phyloP scores from a whole-genome alignment of 2,113 vertebrate species.

The Siphamia tubifer region DNA sequence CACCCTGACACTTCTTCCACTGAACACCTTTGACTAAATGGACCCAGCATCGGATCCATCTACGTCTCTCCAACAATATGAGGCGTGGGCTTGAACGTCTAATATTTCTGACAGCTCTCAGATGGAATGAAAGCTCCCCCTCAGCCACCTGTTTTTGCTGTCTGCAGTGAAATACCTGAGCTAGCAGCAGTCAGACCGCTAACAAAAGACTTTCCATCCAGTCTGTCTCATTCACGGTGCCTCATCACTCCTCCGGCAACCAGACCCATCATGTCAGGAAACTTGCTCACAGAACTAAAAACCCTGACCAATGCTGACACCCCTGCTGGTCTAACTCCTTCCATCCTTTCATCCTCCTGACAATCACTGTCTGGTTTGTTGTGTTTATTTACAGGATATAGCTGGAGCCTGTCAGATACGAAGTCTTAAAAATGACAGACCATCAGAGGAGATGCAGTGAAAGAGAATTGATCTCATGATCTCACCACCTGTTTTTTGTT shows the following conservation, averaged over 20 bases:
- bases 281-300: constrained; percentile 1
- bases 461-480: too few relatives aligned
- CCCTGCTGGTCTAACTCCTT: too few relatives aligned
- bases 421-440: too few relatives aligned
- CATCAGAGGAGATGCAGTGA: too few relatives aligned
- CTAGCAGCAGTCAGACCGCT: constrained; percentile 9
- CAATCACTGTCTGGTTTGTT: neutral
- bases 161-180: constrained; percentile 23
- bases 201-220: constrained; percentile 29
- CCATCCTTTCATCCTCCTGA: neutral
- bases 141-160: constrained; percentile 45
- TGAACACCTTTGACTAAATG: constrained; percentile 6
- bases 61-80: neutral
- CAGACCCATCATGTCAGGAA: constrained; percentile 28
- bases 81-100: constrained; percentile 9
- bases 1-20: neutral
- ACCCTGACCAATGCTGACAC: neutral
- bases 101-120: constrained; percentile 55
- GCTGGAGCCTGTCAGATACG: too few relatives aligned
- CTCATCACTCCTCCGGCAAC: constrained; percentile 9
- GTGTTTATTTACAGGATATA: neutral
- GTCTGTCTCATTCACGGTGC: constrained; percentile 1
- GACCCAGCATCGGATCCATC: neutral
- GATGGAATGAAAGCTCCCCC: constrained; percentile 34
- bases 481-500: too few relatives aligned